phyloP scores from a whole-genome alignment of 2,113 vertebrate species.

The Austrofundulus limnaeus region DNA sequence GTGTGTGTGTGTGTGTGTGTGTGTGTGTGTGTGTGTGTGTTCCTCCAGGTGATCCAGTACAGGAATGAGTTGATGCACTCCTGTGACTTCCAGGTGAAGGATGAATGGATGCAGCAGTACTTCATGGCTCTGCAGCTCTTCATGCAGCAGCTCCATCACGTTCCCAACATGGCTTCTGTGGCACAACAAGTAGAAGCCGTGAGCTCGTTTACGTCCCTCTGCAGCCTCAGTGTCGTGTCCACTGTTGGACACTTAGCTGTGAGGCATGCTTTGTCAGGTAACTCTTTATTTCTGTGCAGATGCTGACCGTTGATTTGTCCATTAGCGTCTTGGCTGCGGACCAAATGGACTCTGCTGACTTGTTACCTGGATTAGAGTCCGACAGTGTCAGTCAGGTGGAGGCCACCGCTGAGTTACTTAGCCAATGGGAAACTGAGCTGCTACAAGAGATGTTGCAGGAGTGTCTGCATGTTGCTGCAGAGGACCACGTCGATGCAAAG shows the following conservation, averaged over 20 bases:
- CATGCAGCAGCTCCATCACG: constrained; percentile 45
- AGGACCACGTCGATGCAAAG: constrained; percentile 47
- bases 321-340: constrained; percentile 62
- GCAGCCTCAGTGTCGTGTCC: rapidly evolving
- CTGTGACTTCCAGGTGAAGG: constrained; percentile 56
- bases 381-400: constrained; percentile 53
- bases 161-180: constrained; percentile 50
- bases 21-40: too few relatives aligned
- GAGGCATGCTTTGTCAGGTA: background rate
- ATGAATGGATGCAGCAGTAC: constrained; percentile 68
- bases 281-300: constrained; percentile 37
- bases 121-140: constrained; percentile 46
- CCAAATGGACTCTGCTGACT: constrained; percentile 51
- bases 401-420: constrained; percentile 39
- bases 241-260: background rate
- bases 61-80: constrained; percentile 82
- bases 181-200: constrained; percentile 60
- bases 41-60: constrained; percentile 70
- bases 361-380: constrained; percentile 24
- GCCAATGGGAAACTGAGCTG: constrained; percentile 79
- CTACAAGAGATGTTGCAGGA: constrained; percentile 79
- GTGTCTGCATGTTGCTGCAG: constrained; percentile 51
- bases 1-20: background rate
- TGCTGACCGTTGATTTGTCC: constrained; percentile 56
- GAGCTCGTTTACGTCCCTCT: background rate